These are phyloP conservation scores for Notolepis coatsorum DNA, from an alignment of 2,797 vertebrate genomes.

Conservation along the genomic window DNA sequence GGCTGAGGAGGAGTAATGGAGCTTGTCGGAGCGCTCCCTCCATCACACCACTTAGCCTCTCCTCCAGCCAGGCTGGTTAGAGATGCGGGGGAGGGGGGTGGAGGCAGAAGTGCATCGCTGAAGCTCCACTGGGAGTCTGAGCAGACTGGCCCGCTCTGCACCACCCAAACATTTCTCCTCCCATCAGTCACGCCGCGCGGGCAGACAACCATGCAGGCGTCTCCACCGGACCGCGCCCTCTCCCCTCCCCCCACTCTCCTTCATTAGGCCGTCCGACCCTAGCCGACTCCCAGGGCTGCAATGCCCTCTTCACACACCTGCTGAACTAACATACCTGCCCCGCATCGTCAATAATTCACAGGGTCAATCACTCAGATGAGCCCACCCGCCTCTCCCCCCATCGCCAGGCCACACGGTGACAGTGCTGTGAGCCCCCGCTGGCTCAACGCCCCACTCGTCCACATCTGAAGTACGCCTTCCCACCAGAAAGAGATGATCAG, in stretches of 20 bases:
- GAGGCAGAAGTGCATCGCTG: constrained; percentile 45
- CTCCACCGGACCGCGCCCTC: constrained; percentile 19
- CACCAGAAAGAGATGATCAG: not conserved
- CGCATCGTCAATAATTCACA: constrained; percentile 73
- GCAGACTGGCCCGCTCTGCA: constrained; percentile 56
- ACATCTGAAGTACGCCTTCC: not conserved
- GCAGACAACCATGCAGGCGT: constrained; percentile 48
- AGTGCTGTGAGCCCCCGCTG: too few relatives aligned
- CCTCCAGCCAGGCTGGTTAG: constrained; percentile 42
- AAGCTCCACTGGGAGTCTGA: constrained; percentile 61
- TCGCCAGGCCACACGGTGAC: not conserved
- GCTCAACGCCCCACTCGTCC: too few relatives aligned
- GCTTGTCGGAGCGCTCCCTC: constrained; percentile 76
- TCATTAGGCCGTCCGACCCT: constrained; percentile 29
- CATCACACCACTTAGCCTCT: constrained; percentile 83
- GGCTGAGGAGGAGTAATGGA: constrained; percentile 78
- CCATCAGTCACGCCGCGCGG: constrained; percentile 71
- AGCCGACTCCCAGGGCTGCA: constrained; percentile 28
- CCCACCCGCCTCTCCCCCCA: constrained; percentile 10
- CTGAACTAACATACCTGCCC: constrained; percentile 57
- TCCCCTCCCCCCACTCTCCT: constrained; percentile 28
- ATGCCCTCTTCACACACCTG: constrained; percentile 57
- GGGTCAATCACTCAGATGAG: constrained; percentile 47
- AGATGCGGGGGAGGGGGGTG: not conserved
- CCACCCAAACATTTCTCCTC: constrained; percentile 84